Evolutionary conservation across 2,888 invertebrate genomes (phyloP).

Genomic region (Vannuccia rotundouncinata): DNA sequence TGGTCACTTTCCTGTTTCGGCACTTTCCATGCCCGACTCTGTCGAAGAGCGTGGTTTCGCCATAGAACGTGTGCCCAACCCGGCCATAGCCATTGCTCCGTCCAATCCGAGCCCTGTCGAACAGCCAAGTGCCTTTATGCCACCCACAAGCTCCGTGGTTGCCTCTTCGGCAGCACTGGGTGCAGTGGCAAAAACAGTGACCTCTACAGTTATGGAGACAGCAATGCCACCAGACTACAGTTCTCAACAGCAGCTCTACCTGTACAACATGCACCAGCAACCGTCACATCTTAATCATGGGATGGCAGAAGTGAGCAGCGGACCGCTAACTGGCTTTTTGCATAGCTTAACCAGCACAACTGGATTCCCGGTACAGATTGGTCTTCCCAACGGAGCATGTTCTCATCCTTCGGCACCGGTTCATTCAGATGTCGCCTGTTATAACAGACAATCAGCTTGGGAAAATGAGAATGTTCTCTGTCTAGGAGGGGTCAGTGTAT

Average conservation of each 20-base stretch:
- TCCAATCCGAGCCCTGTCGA: background rate
- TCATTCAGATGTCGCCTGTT: background rate
- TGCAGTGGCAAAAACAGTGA: too few species aligned
- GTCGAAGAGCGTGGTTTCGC: background rate
- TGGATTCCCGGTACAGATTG: background rate
- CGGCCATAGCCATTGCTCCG: background rate
- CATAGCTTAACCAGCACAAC: background rate
- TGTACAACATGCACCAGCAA: background rate
- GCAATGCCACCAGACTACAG: background rate
- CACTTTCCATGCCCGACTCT: background rate
- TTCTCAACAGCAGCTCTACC: background rate
- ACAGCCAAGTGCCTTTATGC: background rate
- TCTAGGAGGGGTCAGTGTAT: background rate
- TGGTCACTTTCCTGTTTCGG: background rate
- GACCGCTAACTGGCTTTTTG: too few species aligned
- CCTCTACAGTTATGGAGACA: background rate
- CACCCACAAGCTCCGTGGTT: too few species aligned
- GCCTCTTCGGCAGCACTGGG: too few species aligned
- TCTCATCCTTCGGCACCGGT: background rate
- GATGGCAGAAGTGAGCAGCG: too few species aligned
- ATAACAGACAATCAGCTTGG: background rate
- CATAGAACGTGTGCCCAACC: slow-evolving; percentile 6
- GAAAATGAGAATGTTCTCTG: background rate
- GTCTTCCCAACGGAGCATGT: too few species aligned
- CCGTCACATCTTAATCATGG: background rate